phyloP scores from a whole-genome alignment of 2,888 invertebrate genomes.

The Phaedon cochleariae region DNA sequence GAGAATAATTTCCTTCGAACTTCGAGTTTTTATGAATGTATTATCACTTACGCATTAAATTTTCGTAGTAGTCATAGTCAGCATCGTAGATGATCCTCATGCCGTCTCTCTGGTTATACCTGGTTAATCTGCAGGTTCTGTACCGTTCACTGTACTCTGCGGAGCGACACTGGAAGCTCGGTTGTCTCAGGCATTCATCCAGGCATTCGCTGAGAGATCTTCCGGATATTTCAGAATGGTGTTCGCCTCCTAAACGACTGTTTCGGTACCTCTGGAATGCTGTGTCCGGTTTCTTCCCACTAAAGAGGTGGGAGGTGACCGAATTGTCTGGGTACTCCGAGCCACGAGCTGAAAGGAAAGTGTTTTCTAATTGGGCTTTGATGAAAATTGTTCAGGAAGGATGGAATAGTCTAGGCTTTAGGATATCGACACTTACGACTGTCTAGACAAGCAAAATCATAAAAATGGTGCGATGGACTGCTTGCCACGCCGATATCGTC shows the following conservation, averaged over 20 bases:
- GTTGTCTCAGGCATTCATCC: conserved; percentile 88
- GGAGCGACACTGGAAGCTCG: conserved; percentile 89
- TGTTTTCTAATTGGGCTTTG: conserved; percentile 12
- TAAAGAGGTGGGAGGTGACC: conserved; percentile 84
- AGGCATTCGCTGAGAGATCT: conserved; percentile 88
- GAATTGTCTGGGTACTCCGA: conserved; percentile 90
- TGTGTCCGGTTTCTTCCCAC: conserved; percentile 82
- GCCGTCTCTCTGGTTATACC: conserved; percentile 87
- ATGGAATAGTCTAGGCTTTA: no score
- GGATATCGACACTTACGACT: conserved; percentile 76
- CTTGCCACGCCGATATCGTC: conserved; percentile 87
- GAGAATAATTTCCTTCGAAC: no score
- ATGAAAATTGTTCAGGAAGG: not conserved
- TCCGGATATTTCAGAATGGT: conserved; percentile 89
- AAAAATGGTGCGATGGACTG: conserved; percentile 86
- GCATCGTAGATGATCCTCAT: conserved; percentile 90
- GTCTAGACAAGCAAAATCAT: conserved; percentile 88
- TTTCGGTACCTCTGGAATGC: conserved; percentile 89
- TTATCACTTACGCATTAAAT: conserved; percentile 90
- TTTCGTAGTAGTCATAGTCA: conserved; percentile 93
- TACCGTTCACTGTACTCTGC: conserved; percentile 89
- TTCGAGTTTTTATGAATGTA: no score
- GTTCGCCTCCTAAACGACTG: conserved; percentile 86
- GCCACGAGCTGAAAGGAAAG: conserved; percentile 76
- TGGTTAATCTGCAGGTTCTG: conserved; percentile 83